Evolutionary conservation across 2,113 vertebrate genomes (phyloP).

Genomic region (Odontesthes bonariensis): DNA sequence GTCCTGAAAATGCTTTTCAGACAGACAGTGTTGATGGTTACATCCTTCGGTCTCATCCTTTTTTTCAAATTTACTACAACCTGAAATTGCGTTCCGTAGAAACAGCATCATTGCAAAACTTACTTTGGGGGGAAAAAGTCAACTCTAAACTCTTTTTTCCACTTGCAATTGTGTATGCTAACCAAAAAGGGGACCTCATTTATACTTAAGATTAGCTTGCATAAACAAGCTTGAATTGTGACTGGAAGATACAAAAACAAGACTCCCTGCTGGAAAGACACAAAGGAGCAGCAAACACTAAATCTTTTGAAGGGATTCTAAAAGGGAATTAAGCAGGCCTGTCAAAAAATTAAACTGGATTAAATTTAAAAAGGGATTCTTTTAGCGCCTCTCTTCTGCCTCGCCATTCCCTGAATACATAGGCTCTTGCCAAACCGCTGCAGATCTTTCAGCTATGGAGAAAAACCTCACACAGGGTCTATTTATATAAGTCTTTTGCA

Average conservation of each 20-base stretch:
- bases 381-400: conserved; percentile 62
- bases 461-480: conserved; percentile 49
- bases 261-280: conserved; percentile 65
- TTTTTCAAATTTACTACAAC: too few species aligned
- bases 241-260: conserved; percentile 67
- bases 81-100: conserved; percentile 17
- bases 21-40: too few species aligned
- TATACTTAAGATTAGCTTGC: conserved; percentile 72
- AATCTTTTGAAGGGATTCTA: conserved; percentile 73
- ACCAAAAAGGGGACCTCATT: conserved; percentile 62
- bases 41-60: too few species aligned
- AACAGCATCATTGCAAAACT: conserved; percentile 33
- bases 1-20: too few species aligned
- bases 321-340: conserved; percentile 77
- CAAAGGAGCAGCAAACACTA: conserved; percentile 66
- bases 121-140: conserved; percentile 65
- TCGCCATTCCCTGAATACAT: conserved; percentile 50
- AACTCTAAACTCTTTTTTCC: conserved; percentile 63
- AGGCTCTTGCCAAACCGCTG: conserved; percentile 62
- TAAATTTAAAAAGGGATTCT: conserved; percentile 65
- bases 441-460: conserved; percentile 56
- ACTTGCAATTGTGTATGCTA: conserved; percentile 54
- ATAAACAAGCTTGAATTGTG: conserved; percentile 70
- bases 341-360: conserved; percentile 78
- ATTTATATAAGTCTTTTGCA: too few species aligned